A percentile compares a stretch with the other conserved stretches of the same genome.
phyloP scores from a whole-genome alignment of 2,797 vertebrate genomes.

The Sphaeramia orbicularis region DNA sequence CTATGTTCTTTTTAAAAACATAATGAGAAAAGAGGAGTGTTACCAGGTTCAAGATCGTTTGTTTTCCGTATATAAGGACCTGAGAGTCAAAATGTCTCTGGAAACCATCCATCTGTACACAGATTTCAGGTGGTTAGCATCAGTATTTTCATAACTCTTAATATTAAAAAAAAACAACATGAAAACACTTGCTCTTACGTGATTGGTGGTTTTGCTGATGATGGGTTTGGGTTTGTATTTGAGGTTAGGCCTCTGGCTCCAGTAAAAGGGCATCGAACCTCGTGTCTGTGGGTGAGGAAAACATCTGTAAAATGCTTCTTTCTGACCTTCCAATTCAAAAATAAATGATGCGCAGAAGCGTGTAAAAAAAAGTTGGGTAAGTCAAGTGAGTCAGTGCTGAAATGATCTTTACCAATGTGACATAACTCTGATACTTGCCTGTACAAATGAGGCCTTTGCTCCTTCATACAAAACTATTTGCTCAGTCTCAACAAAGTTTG shows the following conservation, averaged over 20 bases:
- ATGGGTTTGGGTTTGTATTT: slow-evolving; percentile 97
- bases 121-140: slow-evolving; percentile 6
- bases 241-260: slow-evolving; percentile 99
- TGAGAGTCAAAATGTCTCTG: slow-evolving; percentile 98
- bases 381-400: background rate
- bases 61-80: slow-evolving; percentile 96
- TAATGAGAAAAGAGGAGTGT: slow-evolving; percentile 8
- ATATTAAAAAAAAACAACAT: background rate
- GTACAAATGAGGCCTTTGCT: slow-evolving; percentile 93
- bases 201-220: slow-evolving; percentile 94
- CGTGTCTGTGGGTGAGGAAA: slow-evolving; percentile 85
- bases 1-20: background rate
- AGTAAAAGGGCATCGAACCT: slow-evolving; percentile 98
- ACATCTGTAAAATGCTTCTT: background rate
- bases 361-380: background rate
- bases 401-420: background rate
- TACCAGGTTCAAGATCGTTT: slow-evolving; percentile 97
- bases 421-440: slow-evolving; percentile 79
- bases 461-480: slow-evolving; percentile 95
- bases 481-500: slow-evolving; percentile 98
- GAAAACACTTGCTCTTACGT: slow-evolving; percentile 83
- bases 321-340: background rate
- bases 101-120: slow-evolving; percentile 94
- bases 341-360: background rate
- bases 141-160: background rate